phyloP scores from a whole-genome alignment of 2,888 invertebrate species.

The Xestia rhomboidea region DNA sequence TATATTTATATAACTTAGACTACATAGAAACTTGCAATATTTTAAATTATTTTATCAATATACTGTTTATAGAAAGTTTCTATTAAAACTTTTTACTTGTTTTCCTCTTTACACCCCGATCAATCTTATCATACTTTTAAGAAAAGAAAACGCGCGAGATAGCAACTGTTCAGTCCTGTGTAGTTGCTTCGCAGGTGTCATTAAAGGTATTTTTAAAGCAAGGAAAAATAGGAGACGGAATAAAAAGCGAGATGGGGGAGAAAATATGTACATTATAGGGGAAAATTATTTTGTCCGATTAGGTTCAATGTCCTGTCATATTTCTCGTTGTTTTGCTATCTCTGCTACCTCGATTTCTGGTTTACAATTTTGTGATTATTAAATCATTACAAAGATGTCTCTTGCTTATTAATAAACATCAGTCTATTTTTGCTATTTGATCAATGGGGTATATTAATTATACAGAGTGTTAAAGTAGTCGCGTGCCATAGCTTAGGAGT shows the following conservation, averaged over 20 bases:
- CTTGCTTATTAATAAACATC: no score
- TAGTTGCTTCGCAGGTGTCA: conserved; percentile 28
- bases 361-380: neutral
- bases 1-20: neutral
- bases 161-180: conserved; percentile 16
- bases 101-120: conserved; percentile 25
- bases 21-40: neutral
- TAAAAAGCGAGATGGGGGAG: conserved; percentile 11
- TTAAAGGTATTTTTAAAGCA: conserved; percentile 38
- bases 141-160: conserved; percentile 38
- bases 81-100: conserved; percentile 24
- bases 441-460: no score
- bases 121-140: conserved; percentile 39
- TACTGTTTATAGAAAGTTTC: conserved; percentile 19
- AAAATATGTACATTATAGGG: conserved; percentile 10
- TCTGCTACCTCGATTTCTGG: no score
- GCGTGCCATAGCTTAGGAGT: no score
- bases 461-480: no score
- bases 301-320: neutral
- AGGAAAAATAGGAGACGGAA: conserved; percentile 3
- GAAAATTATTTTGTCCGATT: conserved; percentile 3
- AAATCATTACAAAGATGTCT: neutral
- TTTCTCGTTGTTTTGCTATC: neutral
- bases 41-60: conserved; percentile 15
- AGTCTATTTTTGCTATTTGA: no score